phyloP scores from a whole-genome alignment of 2,888 invertebrate species.

The Emesis russula region DNA sequence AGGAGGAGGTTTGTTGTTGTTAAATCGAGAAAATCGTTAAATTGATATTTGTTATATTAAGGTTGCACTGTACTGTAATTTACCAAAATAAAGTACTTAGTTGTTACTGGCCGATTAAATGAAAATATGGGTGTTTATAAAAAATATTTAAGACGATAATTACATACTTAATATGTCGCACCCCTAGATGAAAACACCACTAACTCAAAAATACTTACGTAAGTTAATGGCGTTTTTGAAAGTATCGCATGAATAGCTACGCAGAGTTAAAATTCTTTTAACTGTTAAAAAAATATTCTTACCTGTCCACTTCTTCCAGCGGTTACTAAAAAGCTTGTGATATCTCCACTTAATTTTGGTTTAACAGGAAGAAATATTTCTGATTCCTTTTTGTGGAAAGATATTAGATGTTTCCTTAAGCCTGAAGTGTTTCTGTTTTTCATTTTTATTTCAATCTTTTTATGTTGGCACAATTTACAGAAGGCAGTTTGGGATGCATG shows the following conservation, averaged over 20 bases:
- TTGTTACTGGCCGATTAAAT: conserved; percentile 76
- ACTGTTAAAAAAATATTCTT: conserved; percentile 40
- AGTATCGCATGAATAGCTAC: conserved; percentile 37
- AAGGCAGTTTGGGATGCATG: conserved; percentile 79
- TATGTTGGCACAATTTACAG: conserved; percentile 81
- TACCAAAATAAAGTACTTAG: conserved; percentile 70
- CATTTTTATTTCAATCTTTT: conserved; percentile 83
- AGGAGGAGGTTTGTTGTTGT: conserved; percentile 74
- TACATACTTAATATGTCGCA: conserved; percentile 45
- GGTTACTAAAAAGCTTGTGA: conserved; percentile 75
- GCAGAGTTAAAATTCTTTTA: conserved; percentile 43
- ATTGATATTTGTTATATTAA: conserved; percentile 17
- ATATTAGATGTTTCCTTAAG: conserved; percentile 53
- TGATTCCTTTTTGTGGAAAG: conserved; percentile 80
- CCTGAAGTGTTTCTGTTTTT: conserved; percentile 83
- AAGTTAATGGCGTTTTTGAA: conserved; percentile 8
- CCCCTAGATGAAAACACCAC: conserved; percentile 41
- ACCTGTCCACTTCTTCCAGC: conserved; percentile 73
- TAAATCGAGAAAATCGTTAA: conserved; percentile 78
- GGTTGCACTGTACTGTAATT: conserved; percentile 37
- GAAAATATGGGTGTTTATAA: conserved; percentile 78
- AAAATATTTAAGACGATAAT: conserved; percentile 70
- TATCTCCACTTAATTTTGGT: conserved; percentile 78
- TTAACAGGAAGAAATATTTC: conserved; percentile 78
- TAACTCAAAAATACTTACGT: conserved; percentile 49